Percentiles rank a stretch among this genome's conserved stretches.
Evolutionary conservation across 2,797 vertebrate species (phyloP).

Genomic region (Bryconaethiops microstoma): DNA sequence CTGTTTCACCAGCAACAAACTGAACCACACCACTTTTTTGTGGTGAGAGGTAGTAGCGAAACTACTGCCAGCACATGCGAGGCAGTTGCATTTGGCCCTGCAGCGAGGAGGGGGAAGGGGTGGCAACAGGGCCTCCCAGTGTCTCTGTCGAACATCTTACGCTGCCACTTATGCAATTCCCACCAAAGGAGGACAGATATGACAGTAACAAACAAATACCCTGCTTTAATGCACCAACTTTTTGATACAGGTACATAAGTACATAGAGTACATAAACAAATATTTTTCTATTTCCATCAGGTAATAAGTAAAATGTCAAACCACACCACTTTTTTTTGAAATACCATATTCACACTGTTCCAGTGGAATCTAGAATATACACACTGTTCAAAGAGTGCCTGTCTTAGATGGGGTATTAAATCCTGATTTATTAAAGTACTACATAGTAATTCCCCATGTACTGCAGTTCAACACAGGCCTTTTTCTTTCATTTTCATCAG

Average conservation of each 20-base stretch:
- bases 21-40: neutral
- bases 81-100: neutral
- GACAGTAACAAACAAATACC: neutral
- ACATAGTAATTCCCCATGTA: neutral
- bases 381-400: no score
- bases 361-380: no score
- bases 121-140: neutral
- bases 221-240: neutral
- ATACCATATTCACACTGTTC: no score
- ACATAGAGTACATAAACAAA: neutral
- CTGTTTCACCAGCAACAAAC: neutral
- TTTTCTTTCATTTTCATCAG: neutral
- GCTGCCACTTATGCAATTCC: neutral
- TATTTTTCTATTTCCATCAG: neutral
- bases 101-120: neutral
- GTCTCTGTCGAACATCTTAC: neutral
- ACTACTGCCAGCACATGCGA: neutral
- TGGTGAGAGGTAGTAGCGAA: neutral
- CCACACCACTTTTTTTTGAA: no score
- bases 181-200: neutral
- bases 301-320: neutral
- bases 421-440: neutral
- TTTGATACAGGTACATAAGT: neutral
- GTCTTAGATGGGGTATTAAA: neutral
- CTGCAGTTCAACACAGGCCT: neutral